phyloP scores from a whole-genome alignment of 2,113 vertebrate species.

The Erpornis zantholeuca region DNA sequence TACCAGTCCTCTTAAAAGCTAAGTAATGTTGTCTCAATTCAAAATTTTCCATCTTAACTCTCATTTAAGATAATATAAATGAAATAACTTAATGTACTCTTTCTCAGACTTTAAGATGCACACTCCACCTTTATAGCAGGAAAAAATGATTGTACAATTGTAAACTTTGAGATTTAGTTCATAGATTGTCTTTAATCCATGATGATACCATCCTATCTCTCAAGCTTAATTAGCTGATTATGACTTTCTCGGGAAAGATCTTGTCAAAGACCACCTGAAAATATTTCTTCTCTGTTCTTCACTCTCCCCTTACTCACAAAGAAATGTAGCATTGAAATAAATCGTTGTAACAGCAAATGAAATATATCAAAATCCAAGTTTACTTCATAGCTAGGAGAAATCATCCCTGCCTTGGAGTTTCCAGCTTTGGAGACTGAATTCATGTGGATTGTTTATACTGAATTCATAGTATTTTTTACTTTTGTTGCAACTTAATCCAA shows the following conservation, averaged over 20 bases:
- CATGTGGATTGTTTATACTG: background rate
- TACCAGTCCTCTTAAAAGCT: background rate
- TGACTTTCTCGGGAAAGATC: background rate
- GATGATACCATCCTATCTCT: background rate
- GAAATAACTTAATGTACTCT: background rate
- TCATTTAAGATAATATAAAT: background rate
- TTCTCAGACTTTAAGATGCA: background rate
- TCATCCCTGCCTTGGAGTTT: background rate
- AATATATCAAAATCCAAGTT: background rate
- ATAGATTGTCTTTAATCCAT: background rate
- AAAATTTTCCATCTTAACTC: background rate
- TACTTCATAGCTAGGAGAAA: background rate
- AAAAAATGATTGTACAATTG: background rate
- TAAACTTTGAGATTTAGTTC: background rate
- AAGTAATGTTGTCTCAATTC: background rate
- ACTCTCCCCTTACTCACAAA: background rate
- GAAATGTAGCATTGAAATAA: background rate
- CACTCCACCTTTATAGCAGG: background rate
- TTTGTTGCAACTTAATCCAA: background rate
- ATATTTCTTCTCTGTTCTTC: background rate
- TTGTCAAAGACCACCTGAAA: background rate
- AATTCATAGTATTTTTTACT: background rate
- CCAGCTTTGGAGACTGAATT: background rate
- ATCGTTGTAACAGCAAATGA: background rate
- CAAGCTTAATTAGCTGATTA: background rate